These are phyloP conservation scores for Ellobius talpinus DNA, from an alignment of 2,113 vertebrate genomes.

Conservation along the genomic window DNA sequence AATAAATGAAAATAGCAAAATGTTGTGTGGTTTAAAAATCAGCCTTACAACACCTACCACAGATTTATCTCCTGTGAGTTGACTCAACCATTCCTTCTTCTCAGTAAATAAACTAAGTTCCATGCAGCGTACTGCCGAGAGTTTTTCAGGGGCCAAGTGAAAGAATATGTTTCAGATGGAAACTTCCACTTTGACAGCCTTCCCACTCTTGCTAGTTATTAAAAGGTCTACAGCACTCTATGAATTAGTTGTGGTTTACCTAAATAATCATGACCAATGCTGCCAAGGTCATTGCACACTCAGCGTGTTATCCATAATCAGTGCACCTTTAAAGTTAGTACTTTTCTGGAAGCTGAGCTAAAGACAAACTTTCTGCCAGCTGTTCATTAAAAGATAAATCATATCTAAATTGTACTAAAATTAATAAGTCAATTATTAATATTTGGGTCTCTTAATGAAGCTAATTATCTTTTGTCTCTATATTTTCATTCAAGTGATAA, in stretches of 20 bases:
- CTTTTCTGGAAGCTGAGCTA: constrained; percentile 20
- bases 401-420: neutral
- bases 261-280: constrained; percentile 63
- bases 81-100: constrained; percentile 75
- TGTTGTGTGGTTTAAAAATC: constrained; percentile 72
- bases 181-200: constrained; percentile 77
- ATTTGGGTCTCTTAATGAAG: constrained; percentile 21
- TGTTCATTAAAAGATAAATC: neutral
- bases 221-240: constrained; percentile 74
- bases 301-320: constrained; percentile 57
- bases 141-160: constrained; percentile 65
- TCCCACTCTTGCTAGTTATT: constrained; percentile 68
- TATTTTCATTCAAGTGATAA: constrained; percentile 33
- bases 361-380: constrained; percentile 49
- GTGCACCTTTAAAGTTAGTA: neutral
- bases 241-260: constrained; percentile 76
- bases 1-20: constrained; percentile 73
- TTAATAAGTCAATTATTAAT: neutral
- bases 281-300: constrained; percentile 52
- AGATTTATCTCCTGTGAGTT: constrained; percentile 75
- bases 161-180: constrained; percentile 69
- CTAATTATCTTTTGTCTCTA: constrained; percentile 19
- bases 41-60: constrained; percentile 73
- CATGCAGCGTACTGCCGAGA: neutral
- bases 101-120: constrained; percentile 78